phyloP scores from a whole-genome alignment of 1,140 invertebrate genomes.

The Listronotus bonariensis region DNA sequence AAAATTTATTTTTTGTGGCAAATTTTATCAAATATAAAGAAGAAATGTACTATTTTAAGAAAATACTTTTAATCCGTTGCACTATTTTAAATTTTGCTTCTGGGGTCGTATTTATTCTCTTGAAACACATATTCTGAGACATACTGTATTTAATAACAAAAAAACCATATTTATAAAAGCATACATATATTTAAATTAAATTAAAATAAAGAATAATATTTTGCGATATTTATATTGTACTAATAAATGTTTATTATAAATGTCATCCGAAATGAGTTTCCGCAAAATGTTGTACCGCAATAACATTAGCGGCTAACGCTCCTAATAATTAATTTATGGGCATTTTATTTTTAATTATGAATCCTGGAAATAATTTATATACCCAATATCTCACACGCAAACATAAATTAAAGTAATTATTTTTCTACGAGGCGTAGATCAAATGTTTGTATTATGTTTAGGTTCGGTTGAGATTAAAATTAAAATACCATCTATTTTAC shows the following conservation, averaged over 20 bases:
- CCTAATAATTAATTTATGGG: constrained; percentile 31
- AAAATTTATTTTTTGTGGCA: no score
- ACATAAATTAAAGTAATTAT: constrained; percentile 29
- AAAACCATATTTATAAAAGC: not conserved
- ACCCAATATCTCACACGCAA: constrained; percentile 27
- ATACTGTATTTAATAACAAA: no score
- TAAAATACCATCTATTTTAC: not conserved
- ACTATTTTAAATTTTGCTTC: no score
- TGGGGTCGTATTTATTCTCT: no score
- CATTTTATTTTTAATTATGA: constrained; percentile 33
- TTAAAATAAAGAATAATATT: not conserved
- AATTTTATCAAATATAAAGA: no score
- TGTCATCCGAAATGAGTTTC: constrained; percentile 21
- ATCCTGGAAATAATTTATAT: constrained; percentile 30
- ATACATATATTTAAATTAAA: not conserved
- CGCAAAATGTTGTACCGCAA: constrained; percentile 25
- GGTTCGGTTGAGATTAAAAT: not conserved
- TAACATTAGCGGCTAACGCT: constrained; percentile 24
- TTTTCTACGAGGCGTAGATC: constrained; percentile 7
- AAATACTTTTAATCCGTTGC: no score
- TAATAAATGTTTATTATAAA: constrained; percentile 32
- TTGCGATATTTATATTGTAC: constrained; percentile 8
- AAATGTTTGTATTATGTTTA: no score
- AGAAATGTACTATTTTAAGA: no score
- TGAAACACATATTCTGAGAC: no score